Percentiles rank a stretch among this genome's conserved stretches.
These are phyloP conservation scores for Ia io DNA, from an alignment of 2,113 vertebrate genomes.

Conservation along the genomic window DNA sequence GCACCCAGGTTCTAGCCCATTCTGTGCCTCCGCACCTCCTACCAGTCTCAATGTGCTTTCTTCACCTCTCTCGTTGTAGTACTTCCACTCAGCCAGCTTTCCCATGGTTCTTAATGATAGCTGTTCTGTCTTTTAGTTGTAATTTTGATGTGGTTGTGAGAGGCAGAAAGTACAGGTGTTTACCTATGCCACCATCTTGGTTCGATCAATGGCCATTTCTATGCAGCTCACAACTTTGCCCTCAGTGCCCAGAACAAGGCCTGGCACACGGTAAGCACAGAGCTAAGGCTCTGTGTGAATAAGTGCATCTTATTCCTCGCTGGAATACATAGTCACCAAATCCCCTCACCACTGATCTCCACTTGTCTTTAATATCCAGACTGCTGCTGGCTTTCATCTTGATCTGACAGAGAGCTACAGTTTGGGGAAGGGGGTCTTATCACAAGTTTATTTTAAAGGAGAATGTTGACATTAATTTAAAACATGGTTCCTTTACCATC, in stretches of 20 bases:
- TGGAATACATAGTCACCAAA: background rate
- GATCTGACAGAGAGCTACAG: background rate
- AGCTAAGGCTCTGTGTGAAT: fast-evolving
- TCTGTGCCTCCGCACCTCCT: too few species aligned
- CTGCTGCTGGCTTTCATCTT: background rate
- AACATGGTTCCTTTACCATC: background rate
- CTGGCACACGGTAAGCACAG: background rate
- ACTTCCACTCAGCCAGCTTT: too few species aligned
- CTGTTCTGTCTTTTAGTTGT: too few species aligned
- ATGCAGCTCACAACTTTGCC: background rate
- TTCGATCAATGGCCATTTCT: background rate
- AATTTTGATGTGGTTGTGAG: too few species aligned
- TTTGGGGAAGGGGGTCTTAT: background rate
- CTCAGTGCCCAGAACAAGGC: fast-evolving
- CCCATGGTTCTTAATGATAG: too few species aligned
- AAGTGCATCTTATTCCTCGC: background rate
- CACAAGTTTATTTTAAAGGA: background rate
- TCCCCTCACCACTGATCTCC: background rate
- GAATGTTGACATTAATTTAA: background rate
- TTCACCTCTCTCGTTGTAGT: too few species aligned
- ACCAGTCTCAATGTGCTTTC: too few species aligned
- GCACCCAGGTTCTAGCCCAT: too few species aligned
- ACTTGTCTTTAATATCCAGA: background rate
- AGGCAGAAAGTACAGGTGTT: too few species aligned
- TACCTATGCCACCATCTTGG: too few species aligned